Evolutionary conservation across 1,140 invertebrate species (phyloP), one percentile per base, ranked within the genome.

Genomic region (Drosophila melanica): DNA sequence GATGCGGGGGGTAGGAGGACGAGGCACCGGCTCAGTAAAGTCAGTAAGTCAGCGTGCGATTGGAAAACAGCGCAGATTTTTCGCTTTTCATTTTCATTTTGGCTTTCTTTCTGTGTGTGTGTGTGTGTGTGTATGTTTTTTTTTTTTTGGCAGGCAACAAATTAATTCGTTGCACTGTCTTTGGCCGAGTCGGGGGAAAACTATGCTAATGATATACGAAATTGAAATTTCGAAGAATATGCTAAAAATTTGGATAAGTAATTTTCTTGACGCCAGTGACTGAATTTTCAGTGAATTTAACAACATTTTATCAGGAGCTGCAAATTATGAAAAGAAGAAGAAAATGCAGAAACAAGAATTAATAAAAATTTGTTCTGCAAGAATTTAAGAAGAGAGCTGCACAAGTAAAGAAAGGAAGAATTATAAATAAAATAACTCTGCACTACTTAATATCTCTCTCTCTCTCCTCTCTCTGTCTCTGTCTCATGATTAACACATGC

Each of bases 191-290:
- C 20, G 20, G 12, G 42, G 18, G 20, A 65, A 79, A 87, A 89
- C 84, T 89, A 82, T 82, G 82, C 82, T 86, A 86, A 86, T 86
- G 75, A 79, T 82, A 87, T 87, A 79, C 81, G 59, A 81, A 75
- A 78, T 62, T 78, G 64, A 87, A 87, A 87, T 87, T 87, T 87
- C 55, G 65, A 68, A 81, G 77, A 87, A 78, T 75, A 81, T 87
- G 76, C 73, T 86, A 78, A 67, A 86, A 60, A 60, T 48, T 39
- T 30, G 39, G 16, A 1, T 57, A 27, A 59, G 48, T 35, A 65
- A 63, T 54, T 62, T 57, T 14, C n/a, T 3, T 16, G 30, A 45
- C 23, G 58, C 37, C 60, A 70, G 57, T 53, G 54, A 11, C 41
- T 30, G 63, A 20, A 16, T 12, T 48, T 27, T 8, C 23, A 51